Evolutionary conservation across 2,888 invertebrate genomes (phyloP).

Genomic region (Opisthograptis luteolata): DNA sequence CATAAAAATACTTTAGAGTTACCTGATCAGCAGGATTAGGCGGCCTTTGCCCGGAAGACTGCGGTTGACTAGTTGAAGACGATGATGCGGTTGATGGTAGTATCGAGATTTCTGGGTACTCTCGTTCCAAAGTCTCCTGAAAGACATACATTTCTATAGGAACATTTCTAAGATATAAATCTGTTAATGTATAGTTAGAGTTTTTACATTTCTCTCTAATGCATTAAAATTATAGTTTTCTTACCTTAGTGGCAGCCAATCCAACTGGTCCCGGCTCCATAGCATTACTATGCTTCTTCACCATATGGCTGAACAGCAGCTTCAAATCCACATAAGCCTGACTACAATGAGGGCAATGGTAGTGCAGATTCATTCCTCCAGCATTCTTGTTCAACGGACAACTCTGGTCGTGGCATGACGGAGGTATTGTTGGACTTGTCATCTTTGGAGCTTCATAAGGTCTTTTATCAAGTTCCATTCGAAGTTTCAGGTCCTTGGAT

Average conservation of each 20-base stretch:
- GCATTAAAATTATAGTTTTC: slow-evolving; percentile 11
- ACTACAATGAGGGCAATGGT: slow-evolving; percentile 77
- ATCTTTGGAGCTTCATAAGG: slow-evolving; percentile 63
- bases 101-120: slow-evolving; percentile 82
- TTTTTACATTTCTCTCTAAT: neutral
- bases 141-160: slow-evolving; percentile 37
- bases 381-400: slow-evolving; percentile 76
- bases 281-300: slow-evolving; percentile 75
- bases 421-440: slow-evolving; percentile 77
- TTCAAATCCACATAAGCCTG: slow-evolving; percentile 79
- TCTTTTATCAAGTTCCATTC: slow-evolving; percentile 74
- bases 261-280: slow-evolving; percentile 74
- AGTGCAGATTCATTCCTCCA: slow-evolving; percentile 77
- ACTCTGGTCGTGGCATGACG: slow-evolving; percentile 84
- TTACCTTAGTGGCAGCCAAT: slow-evolving; percentile 80
- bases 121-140: slow-evolving; percentile 80
- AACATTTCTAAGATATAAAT: slow-evolving; percentile 7
- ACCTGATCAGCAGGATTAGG: slow-evolving; percentile 79
- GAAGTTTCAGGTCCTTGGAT: slow-evolving; percentile 78
- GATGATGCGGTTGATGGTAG: slow-evolving; percentile 80
- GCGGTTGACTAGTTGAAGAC: slow-evolving; percentile 66
- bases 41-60: slow-evolving; percentile 73
- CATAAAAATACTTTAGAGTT: slow-evolving; percentile 18
- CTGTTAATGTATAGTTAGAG: too few relatives aligned
- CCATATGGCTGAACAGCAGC: slow-evolving; percentile 76